Percentiles rank a stretch among this genome's conserved stretches.
Conservation (phyloP, 2,888 invertebrate species). For the Iphiclides podalirius region DNA sequence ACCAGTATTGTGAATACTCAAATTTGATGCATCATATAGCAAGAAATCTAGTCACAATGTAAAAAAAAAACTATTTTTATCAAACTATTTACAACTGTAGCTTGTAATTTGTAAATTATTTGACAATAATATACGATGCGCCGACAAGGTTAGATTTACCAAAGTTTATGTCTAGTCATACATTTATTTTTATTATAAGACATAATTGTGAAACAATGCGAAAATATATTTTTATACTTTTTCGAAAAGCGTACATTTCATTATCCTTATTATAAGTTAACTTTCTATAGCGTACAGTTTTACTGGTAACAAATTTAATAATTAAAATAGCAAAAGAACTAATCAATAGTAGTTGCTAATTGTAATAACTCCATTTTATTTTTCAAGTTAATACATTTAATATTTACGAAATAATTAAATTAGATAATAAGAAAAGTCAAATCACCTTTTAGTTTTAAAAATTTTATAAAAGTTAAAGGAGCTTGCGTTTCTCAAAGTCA, state of each 20-base stretch:
- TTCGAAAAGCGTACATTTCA: conserved; percentile 33
- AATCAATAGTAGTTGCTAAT: too few relatives aligned
- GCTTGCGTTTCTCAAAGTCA: too few relatives aligned
- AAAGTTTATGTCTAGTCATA: conserved; percentile 66
- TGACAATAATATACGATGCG: conserved; percentile 18
- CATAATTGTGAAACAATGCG: conserved; percentile 24
- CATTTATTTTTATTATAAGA: conserved; percentile 25
- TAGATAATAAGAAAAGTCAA: too few relatives aligned
- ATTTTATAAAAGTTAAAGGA: too few relatives aligned
- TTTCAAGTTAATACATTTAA: too few relatives aligned
- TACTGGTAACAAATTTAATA: too few relatives aligned
- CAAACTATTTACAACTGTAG: conserved; percentile 22
- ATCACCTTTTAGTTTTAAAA: too few relatives aligned
- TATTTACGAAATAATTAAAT: too few relatives aligned
- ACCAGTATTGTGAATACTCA: conserved; percentile 64
- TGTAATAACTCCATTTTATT: too few relatives aligned
- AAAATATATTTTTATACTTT: conserved; percentile 42
- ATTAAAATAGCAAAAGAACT: too few relatives aligned
- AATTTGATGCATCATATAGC: conserved; percentile 43
- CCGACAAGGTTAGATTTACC: conserved; percentile 34
- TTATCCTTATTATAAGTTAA: neutral
- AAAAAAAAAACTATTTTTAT: conserved; percentile 31
- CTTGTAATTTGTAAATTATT: conserved; percentile 11
- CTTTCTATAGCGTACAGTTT: too few relatives aligned
- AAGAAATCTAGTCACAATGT: conserved; percentile 40